phyloP scores from a whole-genome alignment of 2,888 invertebrate genomes.

The Hirtodrosophila confusa region DNA sequence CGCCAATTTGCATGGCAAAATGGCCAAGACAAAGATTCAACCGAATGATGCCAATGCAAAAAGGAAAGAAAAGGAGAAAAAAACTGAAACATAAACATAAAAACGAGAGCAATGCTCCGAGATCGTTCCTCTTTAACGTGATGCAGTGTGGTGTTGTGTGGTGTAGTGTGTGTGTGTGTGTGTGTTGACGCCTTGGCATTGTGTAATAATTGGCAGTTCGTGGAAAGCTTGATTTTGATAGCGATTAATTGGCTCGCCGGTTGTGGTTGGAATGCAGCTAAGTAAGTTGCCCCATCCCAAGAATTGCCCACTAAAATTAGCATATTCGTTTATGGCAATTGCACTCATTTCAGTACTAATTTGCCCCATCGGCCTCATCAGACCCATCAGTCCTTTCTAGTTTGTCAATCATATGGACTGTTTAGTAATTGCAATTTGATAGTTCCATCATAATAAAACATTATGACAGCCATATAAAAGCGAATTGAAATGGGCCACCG shows the following conservation, averaged over 20 bases:
- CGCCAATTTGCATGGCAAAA: constrained; percentile 75
- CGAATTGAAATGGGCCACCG: constrained; percentile 64
- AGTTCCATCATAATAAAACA: constrained; percentile 58
- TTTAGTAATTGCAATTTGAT: constrained; percentile 62
- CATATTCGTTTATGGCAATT: constrained; percentile 73
- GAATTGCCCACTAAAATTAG: constrained; percentile 56
- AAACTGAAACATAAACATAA: no score
- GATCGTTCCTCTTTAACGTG: constrained; percentile 16
- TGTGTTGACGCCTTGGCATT: constrained; percentile 68
- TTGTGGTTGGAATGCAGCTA: constrained; percentile 51
- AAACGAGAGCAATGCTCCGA: constrained; percentile 55
- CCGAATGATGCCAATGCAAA: constrained; percentile 59
- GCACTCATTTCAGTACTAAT: constrained; percentile 52
- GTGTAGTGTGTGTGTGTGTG: constrained; percentile 17
- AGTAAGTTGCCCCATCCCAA: constrained; percentile 34
- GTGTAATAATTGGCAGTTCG: constrained; percentile 79
- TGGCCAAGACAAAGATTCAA: constrained; percentile 62
- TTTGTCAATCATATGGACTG: constrained; percentile 11
- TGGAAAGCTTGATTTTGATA: constrained; percentile 71
- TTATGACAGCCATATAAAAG: constrained; percentile 68
- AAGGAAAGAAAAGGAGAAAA: not conserved
- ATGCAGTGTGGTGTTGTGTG: constrained; percentile 26
- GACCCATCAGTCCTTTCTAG: constrained; percentile 5
- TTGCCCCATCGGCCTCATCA: constrained; percentile 17
- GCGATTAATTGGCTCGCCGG: constrained; percentile 71